These are phyloP conservation scores for Euzophera pinguis DNA, from an alignment of 2,888 invertebrate species.

Conservation along the genomic window DNA sequence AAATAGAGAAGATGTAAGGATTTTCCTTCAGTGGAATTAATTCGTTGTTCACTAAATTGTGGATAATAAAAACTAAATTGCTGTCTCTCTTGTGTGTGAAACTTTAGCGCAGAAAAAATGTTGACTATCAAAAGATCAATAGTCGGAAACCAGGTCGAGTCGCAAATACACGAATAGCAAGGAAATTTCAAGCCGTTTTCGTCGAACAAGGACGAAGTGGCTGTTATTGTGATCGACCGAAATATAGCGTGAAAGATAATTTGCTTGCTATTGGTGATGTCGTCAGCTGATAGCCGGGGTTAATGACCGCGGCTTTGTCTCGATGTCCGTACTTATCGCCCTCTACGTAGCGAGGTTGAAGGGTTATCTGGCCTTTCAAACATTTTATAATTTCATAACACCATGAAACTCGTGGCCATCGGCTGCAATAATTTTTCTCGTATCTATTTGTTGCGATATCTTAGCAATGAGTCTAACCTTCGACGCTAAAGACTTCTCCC, in stretches of 20 bases:
- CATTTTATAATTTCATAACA: slow-evolving; percentile 30
- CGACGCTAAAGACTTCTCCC: too few species aligned
- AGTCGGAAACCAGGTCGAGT: too few species aligned
- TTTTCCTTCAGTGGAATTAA: too few species aligned
- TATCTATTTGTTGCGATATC: too few species aligned
- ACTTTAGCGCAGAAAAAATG: too few species aligned
- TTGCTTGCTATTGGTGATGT: slow-evolving; percentile 63
- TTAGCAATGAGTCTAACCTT: too few species aligned
- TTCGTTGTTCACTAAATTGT: too few species aligned
- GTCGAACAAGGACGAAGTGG: slow-evolving; percentile 27
- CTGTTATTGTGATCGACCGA: slow-evolving; percentile 54
- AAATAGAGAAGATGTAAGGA: neutral
- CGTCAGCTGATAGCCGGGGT: slow-evolving; percentile 76
- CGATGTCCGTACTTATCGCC: slow-evolving; percentile 60
- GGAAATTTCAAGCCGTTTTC: slow-evolving; percentile 15
- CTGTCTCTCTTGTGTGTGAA: too few species aligned
- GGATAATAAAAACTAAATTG: too few species aligned
- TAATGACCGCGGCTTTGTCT: slow-evolving; percentile 72
- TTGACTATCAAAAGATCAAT: too few species aligned
- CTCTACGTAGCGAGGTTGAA: slow-evolving; percentile 50
- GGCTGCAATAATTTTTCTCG: too few species aligned
- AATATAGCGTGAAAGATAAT: slow-evolving; percentile 68
- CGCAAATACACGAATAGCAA: too few species aligned
- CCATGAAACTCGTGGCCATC: neutral
- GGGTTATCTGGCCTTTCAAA: slow-evolving; percentile 63